Conservation (phyloP, 2,797 vertebrate genomes). For the Eospalax fontanierii region DNA sequence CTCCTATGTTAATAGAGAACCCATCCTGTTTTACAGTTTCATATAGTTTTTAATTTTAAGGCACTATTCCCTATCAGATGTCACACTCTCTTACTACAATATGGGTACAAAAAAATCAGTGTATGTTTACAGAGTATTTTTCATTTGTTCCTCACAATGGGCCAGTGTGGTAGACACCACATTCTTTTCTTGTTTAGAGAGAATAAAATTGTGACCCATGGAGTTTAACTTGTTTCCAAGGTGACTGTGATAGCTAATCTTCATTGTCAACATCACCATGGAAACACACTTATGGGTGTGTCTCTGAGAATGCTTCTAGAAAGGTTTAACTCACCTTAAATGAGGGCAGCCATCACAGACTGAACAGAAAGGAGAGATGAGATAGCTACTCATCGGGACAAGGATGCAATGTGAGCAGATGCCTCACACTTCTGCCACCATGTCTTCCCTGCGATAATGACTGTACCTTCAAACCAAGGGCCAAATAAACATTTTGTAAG, state of each 20-base stretch:
- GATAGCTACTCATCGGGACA: not conserved
- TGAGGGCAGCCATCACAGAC: not conserved
- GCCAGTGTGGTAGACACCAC: not conserved
- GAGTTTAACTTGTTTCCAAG: constrained; percentile 68
- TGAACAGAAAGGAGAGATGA: too few species aligned
- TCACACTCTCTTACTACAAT: constrained; percentile 23
- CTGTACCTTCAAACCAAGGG: not conserved
- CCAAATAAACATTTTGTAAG: not conserved
- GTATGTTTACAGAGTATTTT: not conserved
- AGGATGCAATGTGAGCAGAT: too few species aligned
- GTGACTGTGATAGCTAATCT: not conserved
- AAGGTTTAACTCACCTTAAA: too few species aligned
- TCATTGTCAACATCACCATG: not conserved
- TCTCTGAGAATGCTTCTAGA: not conserved
- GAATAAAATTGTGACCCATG: constrained; percentile 1
- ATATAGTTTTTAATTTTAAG: constrained; percentile 64
- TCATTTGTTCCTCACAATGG: constrained; percentile 18
- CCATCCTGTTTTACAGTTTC: constrained; percentile 37
- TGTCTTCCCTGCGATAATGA: not conserved
- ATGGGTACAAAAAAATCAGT: constrained; percentile 22
- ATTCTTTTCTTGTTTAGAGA: constrained; percentile 44
- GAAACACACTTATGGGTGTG: not conserved
- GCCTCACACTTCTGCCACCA: too few species aligned
- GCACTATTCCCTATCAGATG: not conserved
- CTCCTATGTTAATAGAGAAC: constrained; percentile 59